A percentile compares a stretch with the other conserved stretches of the same genome.
phyloP scores from a whole-genome alignment of 2,113 vertebrate genomes.

The Cephalopholis sonnerati region DNA sequence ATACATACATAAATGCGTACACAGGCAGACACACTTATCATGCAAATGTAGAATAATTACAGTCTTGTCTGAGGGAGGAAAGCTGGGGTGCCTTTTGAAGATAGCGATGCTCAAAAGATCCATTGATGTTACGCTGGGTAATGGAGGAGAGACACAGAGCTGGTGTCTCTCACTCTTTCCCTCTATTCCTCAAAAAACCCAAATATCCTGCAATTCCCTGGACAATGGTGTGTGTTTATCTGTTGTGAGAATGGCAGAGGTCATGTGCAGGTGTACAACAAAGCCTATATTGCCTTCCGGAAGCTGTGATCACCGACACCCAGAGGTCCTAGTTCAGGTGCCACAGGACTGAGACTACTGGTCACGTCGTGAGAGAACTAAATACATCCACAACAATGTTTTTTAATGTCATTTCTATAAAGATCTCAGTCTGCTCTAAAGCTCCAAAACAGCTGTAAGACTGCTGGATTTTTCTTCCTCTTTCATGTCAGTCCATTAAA shows the following conservation, averaged over 20 bases:
- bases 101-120: slow-evolving; percentile 74
- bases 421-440: too few species aligned
- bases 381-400: not conserved
- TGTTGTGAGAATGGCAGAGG: slow-evolving; percentile 20
- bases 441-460: too few species aligned
- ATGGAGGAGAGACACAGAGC: slow-evolving; percentile 54
- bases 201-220: slow-evolving; percentile 10
- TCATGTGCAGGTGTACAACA: slow-evolving; percentile 11
- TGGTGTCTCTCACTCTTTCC: slow-evolving; percentile 41
- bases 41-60: slow-evolving; percentile 82
- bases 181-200: slow-evolving; percentile 18
- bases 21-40: slow-evolving; percentile 78
- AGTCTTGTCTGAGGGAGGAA: slow-evolving; percentile 70
- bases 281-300: not conserved
- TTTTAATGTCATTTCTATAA: too few species aligned
- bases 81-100: slow-evolving; percentile 75
- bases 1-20: slow-evolving; percentile 76
- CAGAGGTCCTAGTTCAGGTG: not conserved
- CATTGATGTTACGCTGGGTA: slow-evolving; percentile 74
- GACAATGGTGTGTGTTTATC: slow-evolving; percentile 15
- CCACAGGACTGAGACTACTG: not conserved
- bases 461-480: too few species aligned
- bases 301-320: not conserved
- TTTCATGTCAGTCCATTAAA: too few species aligned
- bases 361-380: not conserved